Evolutionary conservation across 1,140 invertebrate genomes (phyloP), one percentile per base, ranked within the genome.

Genomic region (Musca domestica): DNA sequence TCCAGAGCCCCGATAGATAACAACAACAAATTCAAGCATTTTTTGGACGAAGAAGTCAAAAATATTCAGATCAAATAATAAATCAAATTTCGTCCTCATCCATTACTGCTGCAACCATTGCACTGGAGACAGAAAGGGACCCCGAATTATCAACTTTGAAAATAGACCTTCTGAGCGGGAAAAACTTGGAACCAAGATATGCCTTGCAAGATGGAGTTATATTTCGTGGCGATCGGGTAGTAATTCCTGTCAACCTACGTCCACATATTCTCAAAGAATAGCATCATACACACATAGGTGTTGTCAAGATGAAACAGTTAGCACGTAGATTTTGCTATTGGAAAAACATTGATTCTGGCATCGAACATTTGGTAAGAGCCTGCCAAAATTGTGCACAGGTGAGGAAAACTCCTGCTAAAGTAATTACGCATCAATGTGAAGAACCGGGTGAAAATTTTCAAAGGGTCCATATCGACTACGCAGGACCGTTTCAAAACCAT

Each of bases 401-500:
- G 5, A 52, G n/a, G 17, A 56, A 34, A 17, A 67, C 4, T 14
- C 51, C 49, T 10, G 49, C 25, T 17, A 52, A 34, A 19, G 30
- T 54, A 5, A 30, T 10, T 34, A 7, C 41, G 19, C 58, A 67
- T 56, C 25, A 34, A 22, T 67, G 51, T 49, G 65, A 67, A 25
- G 27, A 34, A n/a, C 30, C 52, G 6, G 14, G 23, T 22, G 51
- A n/a, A 27, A 67, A 67, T 41, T 67, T 54, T 17, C 15, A 41
- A 15, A 47, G 47, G 25, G 47, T 70, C 2, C 69, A 67, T 65
- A 73, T 74, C 17, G 76, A 80, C 68, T 81, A 74, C 69, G 67
- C 72, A 5, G 74, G 72, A 9, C 71, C 70, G 30, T 74, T 74
- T 56, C 25, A 68, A 51, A 68, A 66, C 19, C 14, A 74, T 49